These are phyloP conservation scores for Dicrurus megarhynchus DNA, from an alignment of 2,113 vertebrate species.

Conservation along the genomic window DNA sequence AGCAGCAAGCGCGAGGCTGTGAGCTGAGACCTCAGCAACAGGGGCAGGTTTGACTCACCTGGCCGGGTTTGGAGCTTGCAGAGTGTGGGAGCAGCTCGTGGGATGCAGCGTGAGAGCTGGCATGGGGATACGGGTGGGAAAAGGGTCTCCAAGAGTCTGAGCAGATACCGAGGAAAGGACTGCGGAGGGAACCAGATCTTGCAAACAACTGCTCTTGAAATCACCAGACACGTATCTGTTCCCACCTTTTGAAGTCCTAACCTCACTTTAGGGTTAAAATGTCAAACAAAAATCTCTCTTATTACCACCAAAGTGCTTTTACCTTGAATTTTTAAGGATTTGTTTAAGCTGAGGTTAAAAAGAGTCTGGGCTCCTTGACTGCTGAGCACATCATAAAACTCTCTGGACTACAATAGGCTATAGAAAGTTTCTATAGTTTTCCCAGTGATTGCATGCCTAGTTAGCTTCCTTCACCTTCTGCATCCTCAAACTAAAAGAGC, in stretches of 20 bases:
- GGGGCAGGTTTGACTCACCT: constrained; percentile 56
- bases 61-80: not conserved
- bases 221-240: not conserved
- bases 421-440: not conserved
- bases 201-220: not conserved
- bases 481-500: not conserved
- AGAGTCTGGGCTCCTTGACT: not conserved
- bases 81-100: not conserved
- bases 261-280: not conserved
- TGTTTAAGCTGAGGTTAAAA: constrained; percentile 12
- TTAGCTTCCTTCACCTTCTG: not conserved
- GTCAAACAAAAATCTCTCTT: not conserved
- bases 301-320: not conserved
- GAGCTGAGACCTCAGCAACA: not conserved
- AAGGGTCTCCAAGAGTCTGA: not conserved
- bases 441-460: accelerated
- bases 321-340: not conserved
- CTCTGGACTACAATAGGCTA: not conserved
- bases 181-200: not conserved
- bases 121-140: not conserved
- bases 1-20: not conserved
- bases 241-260: not conserved
- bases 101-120: not conserved
- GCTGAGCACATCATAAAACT: not conserved
- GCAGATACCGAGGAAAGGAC: not conserved